A percentile compares a stretch with the other conserved stretches of the same genome.
Conservation (phyloP, 2,888 invertebrate species). For the Ophion ventricosus region DNA sequence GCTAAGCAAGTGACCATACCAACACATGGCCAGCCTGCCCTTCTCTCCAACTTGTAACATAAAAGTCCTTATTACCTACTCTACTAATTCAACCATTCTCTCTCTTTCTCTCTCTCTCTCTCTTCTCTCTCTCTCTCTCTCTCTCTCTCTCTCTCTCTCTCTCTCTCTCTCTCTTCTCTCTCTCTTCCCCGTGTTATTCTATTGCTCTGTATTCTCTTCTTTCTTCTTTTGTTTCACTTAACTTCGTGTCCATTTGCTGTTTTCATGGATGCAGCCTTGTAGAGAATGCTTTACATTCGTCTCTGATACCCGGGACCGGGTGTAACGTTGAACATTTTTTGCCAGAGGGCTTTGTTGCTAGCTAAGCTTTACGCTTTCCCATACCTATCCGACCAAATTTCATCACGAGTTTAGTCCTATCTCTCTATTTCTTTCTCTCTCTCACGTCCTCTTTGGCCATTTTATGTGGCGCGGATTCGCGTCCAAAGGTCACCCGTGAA, state of each 20-base stretch:
- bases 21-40: conserved; percentile 66
- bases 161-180: conserved; percentile 6
- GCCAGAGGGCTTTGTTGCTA: conserved; percentile 1
- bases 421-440: conserved; percentile 25
- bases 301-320: neutral
- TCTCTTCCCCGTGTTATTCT: conserved; percentile 4
- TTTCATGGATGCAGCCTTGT: neutral
- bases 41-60: conserved; percentile 44
- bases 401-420: conserved; percentile 26
- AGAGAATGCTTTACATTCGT: conserved; percentile 10
- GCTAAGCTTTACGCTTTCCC: conserved; percentile 33
- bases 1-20: conserved; percentile 58
- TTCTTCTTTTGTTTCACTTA: neutral
- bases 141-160: conserved; percentile 3
- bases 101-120: neutral
- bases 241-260: conserved; percentile 6
- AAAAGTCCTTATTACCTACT: conserved; percentile 62
- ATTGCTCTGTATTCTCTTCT: conserved; percentile 6
- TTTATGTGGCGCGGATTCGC: conserved; percentile 14
- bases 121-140: conserved; percentile 7
- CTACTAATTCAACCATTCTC: conserved; percentile 32
- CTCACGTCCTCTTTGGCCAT: conserved; percentile 12
- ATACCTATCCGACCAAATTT: conserved; percentile 38
- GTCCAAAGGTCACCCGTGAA: conserved; percentile 49
- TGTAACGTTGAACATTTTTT: conserved; percentile 2